phyloP scores from a whole-genome alignment of 2,797 vertebrate genomes.

The Coregonus ussuriensis region DNA sequence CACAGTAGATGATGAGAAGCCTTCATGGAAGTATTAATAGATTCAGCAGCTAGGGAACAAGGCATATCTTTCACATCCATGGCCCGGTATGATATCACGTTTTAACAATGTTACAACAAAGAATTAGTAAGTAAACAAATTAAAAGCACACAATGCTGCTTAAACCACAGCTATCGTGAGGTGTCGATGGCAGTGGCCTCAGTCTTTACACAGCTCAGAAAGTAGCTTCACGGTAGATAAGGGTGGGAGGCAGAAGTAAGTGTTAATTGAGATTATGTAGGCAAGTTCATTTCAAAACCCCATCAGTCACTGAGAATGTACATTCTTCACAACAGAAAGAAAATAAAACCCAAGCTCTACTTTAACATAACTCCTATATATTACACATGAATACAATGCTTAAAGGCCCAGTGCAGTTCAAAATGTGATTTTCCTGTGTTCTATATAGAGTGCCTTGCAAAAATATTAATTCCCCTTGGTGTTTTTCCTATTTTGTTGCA shows the following conservation, averaged over 20 bases:
- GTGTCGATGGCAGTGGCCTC: neutral
- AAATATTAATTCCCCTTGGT: too few species aligned
- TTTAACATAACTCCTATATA: constrained; percentile 34
- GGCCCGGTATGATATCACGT: constrained; percentile 16
- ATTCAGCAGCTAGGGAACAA: neutral
- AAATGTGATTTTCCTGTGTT: too few species aligned
- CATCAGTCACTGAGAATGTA: constrained; percentile 27
- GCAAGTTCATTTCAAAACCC: constrained; percentile 31
- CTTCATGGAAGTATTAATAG: constrained; percentile 12
- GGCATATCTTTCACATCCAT: constrained; percentile 4
- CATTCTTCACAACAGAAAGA: constrained; percentile 52
- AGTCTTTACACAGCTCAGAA: constrained; percentile 13
- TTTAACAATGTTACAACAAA: constrained; percentile 14
- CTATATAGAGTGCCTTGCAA: too few species aligned
- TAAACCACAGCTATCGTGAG: constrained; percentile 7
- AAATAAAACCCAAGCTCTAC: constrained; percentile 31
- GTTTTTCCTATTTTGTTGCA: too few species aligned
- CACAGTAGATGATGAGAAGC: constrained; percentile 32
- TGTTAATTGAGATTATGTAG: constrained; percentile 24
- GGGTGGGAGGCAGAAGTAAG: constrained; percentile 1
- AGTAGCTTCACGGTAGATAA: constrained; percentile 23
- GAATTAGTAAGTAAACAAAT: constrained; percentile 23
- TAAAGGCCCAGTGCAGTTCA: constrained; percentile 20
- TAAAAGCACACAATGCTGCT: constrained; percentile 17
- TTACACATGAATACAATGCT: constrained; percentile 44